A percentile compares a stretch with the other conserved stretches of the same genome.
Conservation (phyloP, 92 coral and sea anemone species). For the Bergia puertoricense region DNA sequence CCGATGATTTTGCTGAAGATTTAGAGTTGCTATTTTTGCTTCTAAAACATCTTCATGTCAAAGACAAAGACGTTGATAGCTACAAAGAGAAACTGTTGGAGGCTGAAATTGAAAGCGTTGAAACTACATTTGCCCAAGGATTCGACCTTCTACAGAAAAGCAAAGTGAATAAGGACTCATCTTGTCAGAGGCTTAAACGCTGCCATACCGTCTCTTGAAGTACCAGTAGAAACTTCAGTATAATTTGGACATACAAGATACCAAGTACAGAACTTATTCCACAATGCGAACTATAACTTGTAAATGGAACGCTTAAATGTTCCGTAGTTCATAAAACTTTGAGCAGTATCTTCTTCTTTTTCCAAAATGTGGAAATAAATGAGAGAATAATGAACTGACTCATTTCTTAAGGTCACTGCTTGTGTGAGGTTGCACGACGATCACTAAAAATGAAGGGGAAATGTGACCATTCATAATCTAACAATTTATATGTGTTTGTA, state of each 20-base stretch:
- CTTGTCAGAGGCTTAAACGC: background rate
- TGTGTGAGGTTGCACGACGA: too few relatives aligned
- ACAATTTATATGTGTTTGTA: too few relatives aligned
- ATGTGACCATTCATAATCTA: too few relatives aligned
- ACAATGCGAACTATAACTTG: too few relatives aligned
- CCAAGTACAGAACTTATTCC: too few relatives aligned
- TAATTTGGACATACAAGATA: background rate
- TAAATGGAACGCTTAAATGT: too few relatives aligned
- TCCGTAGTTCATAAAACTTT: too few relatives aligned
- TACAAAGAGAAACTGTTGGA: constrained; percentile 18
- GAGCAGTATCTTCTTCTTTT: too few relatives aligned
- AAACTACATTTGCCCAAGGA: background rate
- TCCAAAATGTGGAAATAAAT: too few relatives aligned
- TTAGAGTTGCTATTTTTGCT: constrained; percentile 20
- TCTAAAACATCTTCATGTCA: constrained; percentile 18
- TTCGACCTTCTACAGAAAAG: background rate
- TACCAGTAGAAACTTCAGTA: background rate
- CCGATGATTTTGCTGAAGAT: constrained; percentile 34
- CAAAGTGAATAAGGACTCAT: background rate
- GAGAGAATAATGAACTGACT: too few relatives aligned
- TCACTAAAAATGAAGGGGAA: too few relatives aligned
- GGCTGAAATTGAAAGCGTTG: constrained; percentile 19
- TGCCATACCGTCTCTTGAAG: background rate
- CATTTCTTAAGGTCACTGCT: too few relatives aligned
- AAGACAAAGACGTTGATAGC: background rate